Base-by-base conservation (phyloP, 2,888 invertebrate species). In the Baronia brevicornis region DNA sequence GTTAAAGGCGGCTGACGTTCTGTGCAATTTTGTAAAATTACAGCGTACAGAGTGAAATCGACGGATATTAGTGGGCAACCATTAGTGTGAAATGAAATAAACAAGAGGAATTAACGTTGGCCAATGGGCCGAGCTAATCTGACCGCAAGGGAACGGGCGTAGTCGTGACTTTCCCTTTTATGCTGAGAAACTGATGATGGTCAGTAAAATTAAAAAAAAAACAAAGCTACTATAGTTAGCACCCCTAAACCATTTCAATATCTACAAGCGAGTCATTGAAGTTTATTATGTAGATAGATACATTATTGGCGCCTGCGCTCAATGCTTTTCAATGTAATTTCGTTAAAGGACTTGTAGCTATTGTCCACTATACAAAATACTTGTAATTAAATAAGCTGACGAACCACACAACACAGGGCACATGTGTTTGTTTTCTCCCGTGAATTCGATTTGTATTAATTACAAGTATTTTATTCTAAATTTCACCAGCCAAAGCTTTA, bases 141-240 rank as follows among this genome's bases (percentile, higher is more conserved):
- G 71, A 80, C 78, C 80, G 72, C 82, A 82, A 82, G 84, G 82
- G 80, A 79, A 58, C 70, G 71, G 60, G 66, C 72, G 67, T 70
- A 69, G 69, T 54, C 41, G 40, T 54, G 46, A 75, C 80, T 82
- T 84, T 82, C 82, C 75, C 77, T 79, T 82, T 80, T 77, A 70
- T 70, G 72, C 64, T 73, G 82, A 75, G 82, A 82, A 84, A 84
- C 82, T 74, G 80, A 78, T 77, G 77, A 80, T 75, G 68, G 65
- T 61, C 60, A 64, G 54, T n/a, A n/a, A n/a, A n/a, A n/a, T n/a
- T n/a, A n/a, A n/a, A n/a, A 69, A 63, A 65, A 71, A 30, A 35
- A 78, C 69, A 66, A 65, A 67, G 65, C 61, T 60, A n/a, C n/a
- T n/a, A 63, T 60, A 54, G 59, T 62, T 64, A 61, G 64, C 68